Percentiles rank a stretch among this genome's conserved stretches.
These are phyloP conservation scores for Rugalucina vietnamica DNA, from an alignment of 2,888 invertebrate genomes.

Conservation along the genomic window DNA sequence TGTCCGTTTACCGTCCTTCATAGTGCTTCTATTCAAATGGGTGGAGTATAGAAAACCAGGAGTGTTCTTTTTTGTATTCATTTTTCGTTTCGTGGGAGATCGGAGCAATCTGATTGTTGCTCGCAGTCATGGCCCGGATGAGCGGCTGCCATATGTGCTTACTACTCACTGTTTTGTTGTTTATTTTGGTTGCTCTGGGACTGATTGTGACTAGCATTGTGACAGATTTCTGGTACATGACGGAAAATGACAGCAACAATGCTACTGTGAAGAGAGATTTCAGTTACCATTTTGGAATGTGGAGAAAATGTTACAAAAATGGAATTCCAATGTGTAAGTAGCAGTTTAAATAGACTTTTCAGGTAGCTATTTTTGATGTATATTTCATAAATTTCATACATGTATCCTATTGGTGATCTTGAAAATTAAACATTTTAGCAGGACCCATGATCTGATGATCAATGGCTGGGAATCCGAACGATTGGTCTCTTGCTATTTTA, in stretches of 20 bases:
- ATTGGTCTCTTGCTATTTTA: too few species aligned
- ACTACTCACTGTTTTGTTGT: conserved; percentile 62
- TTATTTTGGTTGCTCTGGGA: conserved; percentile 63
- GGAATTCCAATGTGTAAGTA: conserved; percentile 64
- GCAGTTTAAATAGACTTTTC: too few species aligned
- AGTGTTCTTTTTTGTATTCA: not conserved
- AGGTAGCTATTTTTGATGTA: too few species aligned
- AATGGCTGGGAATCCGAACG: too few species aligned
- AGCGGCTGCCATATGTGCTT: conserved; percentile 60
- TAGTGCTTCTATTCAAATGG: not conserved
- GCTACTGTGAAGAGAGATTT: conserved; percentile 48
- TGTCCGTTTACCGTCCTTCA: not conserved
- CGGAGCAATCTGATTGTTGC: not conserved
- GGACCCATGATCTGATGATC: too few species aligned
- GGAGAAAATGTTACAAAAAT: conserved; percentile 68
- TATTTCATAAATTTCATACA: too few species aligned
- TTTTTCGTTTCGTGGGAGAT: not conserved
- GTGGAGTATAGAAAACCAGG: not conserved
- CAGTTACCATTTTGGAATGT: conserved; percentile 67
- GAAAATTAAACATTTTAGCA: too few species aligned
- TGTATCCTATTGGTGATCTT: too few species aligned
- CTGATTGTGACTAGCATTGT: conserved; percentile 63
- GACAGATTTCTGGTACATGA: conserved; percentile 69
- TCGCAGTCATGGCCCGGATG: conserved; percentile 48
- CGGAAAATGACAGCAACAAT: conserved; percentile 47